phyloP scores from a whole-genome alignment of 30 jellyfish, hydroid and myxozoan species.

The Pelagia noctiluca region DNA sequence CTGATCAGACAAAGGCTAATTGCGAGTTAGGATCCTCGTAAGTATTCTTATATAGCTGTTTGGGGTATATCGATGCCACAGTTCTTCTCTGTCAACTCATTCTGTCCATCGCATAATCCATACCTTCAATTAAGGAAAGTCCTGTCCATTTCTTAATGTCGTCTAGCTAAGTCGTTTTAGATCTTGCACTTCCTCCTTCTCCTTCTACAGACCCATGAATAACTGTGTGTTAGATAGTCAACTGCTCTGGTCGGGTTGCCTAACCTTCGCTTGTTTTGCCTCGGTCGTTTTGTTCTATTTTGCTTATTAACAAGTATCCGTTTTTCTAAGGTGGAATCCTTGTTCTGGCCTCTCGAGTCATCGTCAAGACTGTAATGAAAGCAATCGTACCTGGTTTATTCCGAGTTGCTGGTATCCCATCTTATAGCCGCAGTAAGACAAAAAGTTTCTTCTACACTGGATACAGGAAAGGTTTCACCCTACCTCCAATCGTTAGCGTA shows the following conservation, averaged over 20 bases:
- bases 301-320: background rate
- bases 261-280: background rate
- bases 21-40: too few species aligned
- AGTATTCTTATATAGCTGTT: too few species aligned
- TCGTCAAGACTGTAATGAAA: slow-evolving; percentile 57
- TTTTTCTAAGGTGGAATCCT: slow-evolving; percentile 76
- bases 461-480: slow-evolving; percentile 68
- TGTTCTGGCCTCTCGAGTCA: slow-evolving; percentile 54
- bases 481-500: slow-evolving; percentile 73
- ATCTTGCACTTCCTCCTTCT: too few species aligned
- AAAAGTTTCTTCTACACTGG: slow-evolving; percentile 77
- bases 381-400: slow-evolving; percentile 41
- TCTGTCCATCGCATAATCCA: too few species aligned
- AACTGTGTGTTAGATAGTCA: background rate
- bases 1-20: too few species aligned
- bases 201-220: too few species aligned
- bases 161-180: too few species aligned
- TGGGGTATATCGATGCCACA: too few species aligned
- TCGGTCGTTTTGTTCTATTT: background rate
- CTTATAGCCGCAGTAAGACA: slow-evolving; percentile 54
- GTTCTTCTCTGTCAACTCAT: too few species aligned
- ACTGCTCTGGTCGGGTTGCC: background rate
- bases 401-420: slow-evolving; percentile 73
- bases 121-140: too few species aligned
- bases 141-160: too few species aligned